Evolutionary conservation across 2,888 invertebrate genomes (phyloP), one percentile per base, ranked within the genome.

Genomic region (Julus scandinavius): DNA sequence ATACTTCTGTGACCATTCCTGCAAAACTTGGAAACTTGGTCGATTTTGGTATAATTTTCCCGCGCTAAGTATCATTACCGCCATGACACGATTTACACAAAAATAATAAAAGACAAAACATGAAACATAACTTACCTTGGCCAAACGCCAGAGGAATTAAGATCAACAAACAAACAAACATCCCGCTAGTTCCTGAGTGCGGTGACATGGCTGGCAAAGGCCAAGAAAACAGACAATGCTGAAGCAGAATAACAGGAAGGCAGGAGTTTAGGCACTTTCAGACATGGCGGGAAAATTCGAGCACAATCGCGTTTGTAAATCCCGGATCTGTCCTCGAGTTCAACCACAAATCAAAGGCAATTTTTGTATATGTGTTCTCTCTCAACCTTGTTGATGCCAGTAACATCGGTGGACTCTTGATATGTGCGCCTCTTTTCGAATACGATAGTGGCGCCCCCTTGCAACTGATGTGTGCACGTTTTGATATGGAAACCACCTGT

Each of bases 101-200:
- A 54, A 54, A 1, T 6, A 0, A 13, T 13, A 13, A 13, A 3
- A 17, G 13, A 63, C 2, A n/a, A n/a, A 20, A n/a, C n/a, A 17
- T 54, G 13, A 54, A 54, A 63, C 63, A 17, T 5, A 63, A 63
- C 63, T n/a, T n/a, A 63, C 63, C 63, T 63, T 63, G 63, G 6
- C 63, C 63, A 0, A 15, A n/a, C 5, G 63, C 63, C 63, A 63
- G n/a, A 5, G 63, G n/a, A 17, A 63, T 17, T 4, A 63, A n/a
- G n/a, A 63, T 15, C n/a, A 63, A 6, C 17, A 17, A 63, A 17
- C 63, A 63, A n/a, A 63, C 6, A 17, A 63, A 17, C 63, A 63
- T n/a, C 63, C 63, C n/a, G n/a, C 63, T 63, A 63, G 63, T 63
- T 63, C 63, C 63, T n/a, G n/a, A 63, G 63, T 63, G n/a, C 7